A percentile compares a stretch with the other conserved stretches of the same genome.
Conservation (phyloP, 2,113 vertebrate genomes). For the Oncorhynchus gorbuscha region DNA sequence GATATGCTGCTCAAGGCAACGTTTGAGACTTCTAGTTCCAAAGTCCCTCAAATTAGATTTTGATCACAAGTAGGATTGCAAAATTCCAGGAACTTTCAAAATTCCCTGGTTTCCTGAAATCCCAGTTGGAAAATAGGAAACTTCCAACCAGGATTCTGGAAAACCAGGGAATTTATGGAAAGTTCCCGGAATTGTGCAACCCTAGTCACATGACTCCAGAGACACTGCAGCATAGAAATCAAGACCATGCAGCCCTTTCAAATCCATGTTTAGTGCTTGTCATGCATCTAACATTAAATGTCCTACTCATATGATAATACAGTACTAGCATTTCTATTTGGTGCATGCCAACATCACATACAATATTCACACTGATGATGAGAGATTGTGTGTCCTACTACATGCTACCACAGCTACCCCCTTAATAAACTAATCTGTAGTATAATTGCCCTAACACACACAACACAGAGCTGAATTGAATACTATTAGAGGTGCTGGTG, state of each 20-base stretch:
- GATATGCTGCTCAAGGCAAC: background rate
- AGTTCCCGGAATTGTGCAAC: too few species aligned
- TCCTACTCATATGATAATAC: conserved; percentile 15
- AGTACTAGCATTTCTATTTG: conserved; percentile 26
- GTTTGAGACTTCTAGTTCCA: conserved; percentile 17
- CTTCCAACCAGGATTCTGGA: too few species aligned
- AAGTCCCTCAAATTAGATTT: too few species aligned
- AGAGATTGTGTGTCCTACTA: background rate
- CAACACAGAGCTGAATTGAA: background rate
- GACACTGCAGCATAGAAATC: conserved; percentile 45
- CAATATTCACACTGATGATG: conserved; percentile 20
- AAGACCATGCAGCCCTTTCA: conserved; percentile 28
- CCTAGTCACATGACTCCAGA: conserved; percentile 35
- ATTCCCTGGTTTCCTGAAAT: too few species aligned
- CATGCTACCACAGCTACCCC: background rate
- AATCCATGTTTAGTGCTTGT: conserved; percentile 49
- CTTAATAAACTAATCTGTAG: background rate
- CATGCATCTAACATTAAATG: conserved; percentile 52
- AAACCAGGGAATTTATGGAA: too few species aligned
- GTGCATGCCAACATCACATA: conserved; percentile 38
- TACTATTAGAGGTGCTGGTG: background rate
- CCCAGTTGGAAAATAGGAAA: too few species aligned
- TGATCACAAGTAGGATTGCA: too few species aligned
- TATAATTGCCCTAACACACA: background rate
- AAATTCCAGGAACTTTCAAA: too few species aligned